Evolutionary conservation across 2,113 vertebrate genomes (phyloP).

Genomic region (Syngnathus typhle): DNA sequence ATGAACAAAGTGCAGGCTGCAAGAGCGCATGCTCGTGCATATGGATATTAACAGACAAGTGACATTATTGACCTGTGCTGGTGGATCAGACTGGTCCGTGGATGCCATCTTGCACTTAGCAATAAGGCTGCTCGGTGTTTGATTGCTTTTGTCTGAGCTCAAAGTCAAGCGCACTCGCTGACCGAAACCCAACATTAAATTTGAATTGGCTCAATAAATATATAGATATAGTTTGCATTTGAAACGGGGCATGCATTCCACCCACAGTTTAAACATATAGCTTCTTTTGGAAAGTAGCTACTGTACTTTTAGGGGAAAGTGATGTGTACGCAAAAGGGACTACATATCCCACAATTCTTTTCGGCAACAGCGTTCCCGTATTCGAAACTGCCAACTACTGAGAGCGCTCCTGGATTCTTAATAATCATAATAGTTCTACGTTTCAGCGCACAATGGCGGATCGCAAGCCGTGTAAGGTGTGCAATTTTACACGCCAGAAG

Average conservation of each 20-base stretch:
- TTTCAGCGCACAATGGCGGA: slow-evolving; percentile 47
- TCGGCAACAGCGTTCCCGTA: slow-evolving; percentile 6
- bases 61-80: slow-evolving; percentile 59
- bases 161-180: not conserved
- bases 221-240: not conserved
- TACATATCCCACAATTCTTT: not conserved
- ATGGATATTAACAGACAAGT: not conserved
- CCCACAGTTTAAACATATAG: not conserved
- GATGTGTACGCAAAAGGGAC: not conserved
- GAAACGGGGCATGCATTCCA: too few species aligned
- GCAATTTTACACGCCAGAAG: slow-evolving; percentile 59
- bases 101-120: slow-evolving; percentile 67
- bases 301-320: not conserved
- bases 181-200: not conserved
- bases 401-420: not conserved
- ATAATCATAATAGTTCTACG: not conserved
- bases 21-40: not conserved
- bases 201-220: not conserved
- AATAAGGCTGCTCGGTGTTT: slow-evolving; percentile 32
- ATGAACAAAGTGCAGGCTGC: not conserved
- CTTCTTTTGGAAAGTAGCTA: not conserved
- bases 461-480: slow-evolving; percentile 65
- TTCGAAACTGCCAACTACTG: slow-evolving; percentile 8
- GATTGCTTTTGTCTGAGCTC: slow-evolving; percentile 49
- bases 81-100: slow-evolving; percentile 62